Evolutionary conservation across 2,888 invertebrate genomes (phyloP), one percentile per base, ranked within the genome.

Genomic region (Eueremaeus valkanovi): DNA sequence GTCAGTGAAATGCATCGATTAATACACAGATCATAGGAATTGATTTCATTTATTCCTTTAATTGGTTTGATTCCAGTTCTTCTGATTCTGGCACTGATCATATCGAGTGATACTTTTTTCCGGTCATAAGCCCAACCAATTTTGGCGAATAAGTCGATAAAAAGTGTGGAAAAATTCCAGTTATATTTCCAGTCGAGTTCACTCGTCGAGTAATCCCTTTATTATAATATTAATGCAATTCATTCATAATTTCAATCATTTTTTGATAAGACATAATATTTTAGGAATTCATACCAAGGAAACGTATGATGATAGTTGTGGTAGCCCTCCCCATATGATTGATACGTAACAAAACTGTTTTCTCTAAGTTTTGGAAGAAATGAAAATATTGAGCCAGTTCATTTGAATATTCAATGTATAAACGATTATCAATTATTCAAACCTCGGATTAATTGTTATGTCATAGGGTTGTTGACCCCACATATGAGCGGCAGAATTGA

Each of bases 381-480:
- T n/a, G 16, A 63, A 63, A 61, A 61, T 61, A n/a, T n/a, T n/a
- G n/a, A n/a, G n/a, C n/a, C n/a, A n/a, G 2, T 55, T 55, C 21
- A 55, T 11, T 24, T 16, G 6, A 36, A 36, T 36, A 8, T 8
- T 36, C 5, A 36, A 36, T 36, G 36, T 8, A 5, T 36, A 8
- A 36, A 36, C 11, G 11, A 36, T 36, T 11, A 36, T 36, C 11
- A 36, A 8, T 36, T 36, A 36, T 11, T 8, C 36, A 70, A 21
- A 70, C 1, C 81, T 80, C 0, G 85, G 84, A 77, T 82, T 84
- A 79, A 85, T 84, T 68, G 82, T 90, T 90, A 87, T 90, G 84
- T 96, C 95, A 82, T 95, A 96, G 0, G 96, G 95, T 81, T 89
- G 90, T 80, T 89, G 89, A n/a, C 95, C 95, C 88, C 91, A 95